These are phyloP conservation scores for Hemistola chrysoprasaria DNA, from an alignment of 2,888 invertebrate genomes.

Conservation along the genomic window DNA sequence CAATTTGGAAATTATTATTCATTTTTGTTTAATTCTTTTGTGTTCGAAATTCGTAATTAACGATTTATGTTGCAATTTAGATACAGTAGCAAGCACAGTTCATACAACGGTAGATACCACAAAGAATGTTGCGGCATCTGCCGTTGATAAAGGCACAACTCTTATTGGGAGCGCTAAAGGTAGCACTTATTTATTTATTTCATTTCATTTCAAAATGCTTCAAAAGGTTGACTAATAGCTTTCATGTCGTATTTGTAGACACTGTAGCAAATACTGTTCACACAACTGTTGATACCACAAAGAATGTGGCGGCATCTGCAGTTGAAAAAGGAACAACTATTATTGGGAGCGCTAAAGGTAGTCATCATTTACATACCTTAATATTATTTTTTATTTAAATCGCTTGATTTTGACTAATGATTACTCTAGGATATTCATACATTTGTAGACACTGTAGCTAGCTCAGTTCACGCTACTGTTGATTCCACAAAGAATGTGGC, in stretches of 20 bases:
- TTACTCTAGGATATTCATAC: neutral
- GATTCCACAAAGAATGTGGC: slow-evolving; percentile 51
- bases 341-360: too few relatives aligned
- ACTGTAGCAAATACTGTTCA: slow-evolving; percentile 45
- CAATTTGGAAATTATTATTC: neutral
- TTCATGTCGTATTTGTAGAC: slow-evolving; percentile 37
- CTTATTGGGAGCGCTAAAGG: slow-evolving; percentile 28
- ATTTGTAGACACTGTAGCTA: too few relatives aligned
- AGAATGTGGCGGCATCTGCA: slow-evolving; percentile 46
- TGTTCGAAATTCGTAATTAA: slow-evolving; percentile 1
- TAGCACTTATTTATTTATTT: too few relatives aligned
- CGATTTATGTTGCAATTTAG: slow-evolving; percentile 36
- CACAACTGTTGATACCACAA: slow-evolving; percentile 50
- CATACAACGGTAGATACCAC: slow-evolving; percentile 17
- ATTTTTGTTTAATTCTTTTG: neutral
- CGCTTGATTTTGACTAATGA: too few relatives aligned
- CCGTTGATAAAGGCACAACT: slow-evolving; percentile 30
- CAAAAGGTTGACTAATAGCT: neutral
- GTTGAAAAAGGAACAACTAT: too few relatives aligned
- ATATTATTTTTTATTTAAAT: too few relatives aligned
- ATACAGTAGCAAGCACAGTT: slow-evolving; percentile 42
- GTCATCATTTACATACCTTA: too few relatives aligned
- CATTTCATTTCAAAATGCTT: too few relatives aligned
- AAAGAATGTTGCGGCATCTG: slow-evolving; percentile 33
- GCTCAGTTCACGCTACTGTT: slow-evolving; percentile 1